Evolutionary conservation across 2,113 vertebrate genomes (phyloP), one percentile per base, ranked within the genome.

Genomic region (Gnathonemus longibarbis): DNA sequence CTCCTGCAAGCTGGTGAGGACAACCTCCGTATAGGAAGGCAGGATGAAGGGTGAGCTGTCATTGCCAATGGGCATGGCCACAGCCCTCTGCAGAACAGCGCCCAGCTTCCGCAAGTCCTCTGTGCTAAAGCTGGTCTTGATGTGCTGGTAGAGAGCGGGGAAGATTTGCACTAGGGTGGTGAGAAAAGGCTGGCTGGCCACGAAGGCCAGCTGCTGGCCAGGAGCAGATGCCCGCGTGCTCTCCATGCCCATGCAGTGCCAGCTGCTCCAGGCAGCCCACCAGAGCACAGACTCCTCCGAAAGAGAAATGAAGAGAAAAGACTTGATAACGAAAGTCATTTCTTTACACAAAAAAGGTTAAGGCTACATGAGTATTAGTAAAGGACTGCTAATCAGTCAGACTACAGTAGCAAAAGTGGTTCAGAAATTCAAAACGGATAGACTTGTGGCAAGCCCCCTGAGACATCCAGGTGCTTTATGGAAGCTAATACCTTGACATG

Each of bases 231-330:
- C 97, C 58, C 95, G 96, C 17, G 98, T 99, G 95, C 98, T 98
- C 92, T 99, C 98, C 0, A 97, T 98, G 88, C 98, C 98, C 39
- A 97, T 98, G 89, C 96, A 96, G 89, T 97, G 98, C 98, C 98
- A 99, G 8, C 97, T 97, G 94, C 97, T 99, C 98, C 98, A 99
- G 0, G 98, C 98, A 1, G 98, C 98, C 98, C 98, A 99, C 98
- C 98, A 99, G 89, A 99, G 94, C 49, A 97, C 96, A 19, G 97
- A 95, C 94, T 99, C 98, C 92, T 99, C 98, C 90, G 48, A 9
- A 49, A 49, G 9, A 10, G 8, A 49, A 49, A 49, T 49, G 10
- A 49, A 49, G 48, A 49, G 46, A 48, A 48, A 48, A 48, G 7
- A 48, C 48, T 49, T 2, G 10, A 49, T 2, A 49, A 49, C 0